These are phyloP conservation scores for Dinomys branickii DNA, from an alignment of 2,113 vertebrate species.

Conservation along the genomic window DNA sequence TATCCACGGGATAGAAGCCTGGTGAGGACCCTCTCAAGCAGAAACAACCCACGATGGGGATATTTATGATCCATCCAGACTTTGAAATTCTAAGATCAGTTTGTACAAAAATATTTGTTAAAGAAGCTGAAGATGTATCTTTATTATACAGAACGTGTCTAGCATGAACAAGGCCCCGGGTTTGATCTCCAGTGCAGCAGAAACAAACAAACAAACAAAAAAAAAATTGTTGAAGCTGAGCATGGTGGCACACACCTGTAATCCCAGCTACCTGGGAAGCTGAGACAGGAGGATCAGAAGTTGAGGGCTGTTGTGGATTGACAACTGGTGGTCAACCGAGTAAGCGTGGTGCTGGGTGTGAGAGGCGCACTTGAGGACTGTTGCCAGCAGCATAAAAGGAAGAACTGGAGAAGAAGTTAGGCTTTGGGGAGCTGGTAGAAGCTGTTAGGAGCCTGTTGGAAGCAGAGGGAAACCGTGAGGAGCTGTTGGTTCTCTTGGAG, in stretches of 20 bases:
- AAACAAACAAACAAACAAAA: neutral
- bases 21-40: neutral
- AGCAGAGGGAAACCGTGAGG: too few species aligned
- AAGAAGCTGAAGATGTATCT: neutral
- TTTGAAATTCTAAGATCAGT: conserved; percentile 45
- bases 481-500: too few species aligned
- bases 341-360: too few species aligned
- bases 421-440: too few species aligned
- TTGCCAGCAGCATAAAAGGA: too few species aligned
- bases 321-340: too few species aligned
- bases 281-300: neutral
- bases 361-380: too few species aligned
- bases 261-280: neutral
- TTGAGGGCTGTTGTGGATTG: neutral
- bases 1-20: neutral
- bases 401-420: too few species aligned
- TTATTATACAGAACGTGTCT: neutral
- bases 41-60: neutral
- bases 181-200: neutral
- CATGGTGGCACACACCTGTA: neutral
- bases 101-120: conserved; percentile 1
- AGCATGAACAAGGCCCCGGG: neutral
- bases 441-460: too few species aligned
- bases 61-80: neutral
- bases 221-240: neutral